Evolutionary conservation across 2,797 vertebrate species (phyloP).

Genomic region (Bovichtus variegatus): DNA sequence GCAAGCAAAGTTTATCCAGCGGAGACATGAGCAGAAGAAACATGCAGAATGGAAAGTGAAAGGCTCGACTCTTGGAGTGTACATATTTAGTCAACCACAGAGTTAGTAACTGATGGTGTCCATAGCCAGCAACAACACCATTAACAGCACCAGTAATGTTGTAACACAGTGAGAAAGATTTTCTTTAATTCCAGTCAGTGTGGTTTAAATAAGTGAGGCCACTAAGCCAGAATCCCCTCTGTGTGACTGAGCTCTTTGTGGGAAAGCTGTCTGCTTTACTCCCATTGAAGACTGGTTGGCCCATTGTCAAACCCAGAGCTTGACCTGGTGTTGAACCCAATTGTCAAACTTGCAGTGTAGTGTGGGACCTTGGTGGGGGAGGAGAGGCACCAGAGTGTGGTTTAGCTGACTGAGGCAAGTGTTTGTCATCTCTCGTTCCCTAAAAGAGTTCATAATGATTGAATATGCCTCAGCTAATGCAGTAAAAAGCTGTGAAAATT

Average conservation of each 20-base stretch:
- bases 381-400: constrained; percentile 71
- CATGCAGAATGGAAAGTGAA: constrained; percentile 12
- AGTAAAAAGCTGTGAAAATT: constrained; percentile 63
- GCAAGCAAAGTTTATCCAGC: constrained; percentile 42
- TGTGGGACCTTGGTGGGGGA: constrained; percentile 82
- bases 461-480: constrained; percentile 48
- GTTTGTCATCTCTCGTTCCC: constrained; percentile 73
- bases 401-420: constrained; percentile 78
- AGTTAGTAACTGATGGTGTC: constrained; percentile 57
- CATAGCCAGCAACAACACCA: constrained; percentile 54
- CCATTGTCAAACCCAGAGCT: constrained; percentile 93
- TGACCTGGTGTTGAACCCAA: constrained; percentile 99
- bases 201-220: constrained; percentile 84
- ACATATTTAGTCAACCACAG: constrained; percentile 25
- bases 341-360: constrained; percentile 93
- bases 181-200: constrained; percentile 79
- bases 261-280: constrained; percentile 87
- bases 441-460: constrained; percentile 61
- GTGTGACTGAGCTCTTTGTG: constrained; percentile 84
- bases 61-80: not conserved
- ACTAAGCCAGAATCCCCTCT: constrained; percentile 84
- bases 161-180: constrained; percentile 64
- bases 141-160: constrained; percentile 37
- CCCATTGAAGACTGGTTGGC: constrained; percentile 98
- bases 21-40: constrained; percentile 55